A percentile compares a stretch with the other conserved stretches of the same genome.
phyloP scores from a whole-genome alignment of 2,888 invertebrate species.

The Sesia apiformis region DNA sequence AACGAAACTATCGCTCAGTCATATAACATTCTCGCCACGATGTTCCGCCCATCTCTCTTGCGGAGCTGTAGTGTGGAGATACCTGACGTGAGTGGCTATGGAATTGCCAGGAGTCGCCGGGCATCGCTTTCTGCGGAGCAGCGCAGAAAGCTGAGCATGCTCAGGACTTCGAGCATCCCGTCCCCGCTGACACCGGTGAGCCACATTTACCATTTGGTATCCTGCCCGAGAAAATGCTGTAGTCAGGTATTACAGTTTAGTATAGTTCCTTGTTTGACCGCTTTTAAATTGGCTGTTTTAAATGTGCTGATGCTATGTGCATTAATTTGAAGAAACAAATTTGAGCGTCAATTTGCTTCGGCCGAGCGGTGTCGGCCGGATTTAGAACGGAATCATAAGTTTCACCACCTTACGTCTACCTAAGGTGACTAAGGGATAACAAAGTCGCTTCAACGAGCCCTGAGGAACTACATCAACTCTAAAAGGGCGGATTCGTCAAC shows the following conservation, averaged over 20 bases:
- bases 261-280: neutral
- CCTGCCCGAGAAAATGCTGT: constrained; percentile 72
- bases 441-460: too few species aligned
- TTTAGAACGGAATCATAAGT: too few species aligned
- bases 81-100: constrained; percentile 48
- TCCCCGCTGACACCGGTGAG: constrained; percentile 65
- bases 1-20: too few species aligned
- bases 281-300: too few species aligned
- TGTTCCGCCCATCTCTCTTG: constrained; percentile 55
- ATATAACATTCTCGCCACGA: constrained; percentile 8
- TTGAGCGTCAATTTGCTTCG: too few species aligned
- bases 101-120: constrained; percentile 61
- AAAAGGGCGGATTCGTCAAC: too few species aligned
- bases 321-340: too few species aligned
- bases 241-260: constrained; percentile 44
- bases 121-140: constrained; percentile 63
- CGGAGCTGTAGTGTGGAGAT: constrained; percentile 51
- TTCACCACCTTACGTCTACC: too few species aligned
- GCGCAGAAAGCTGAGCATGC: constrained; percentile 54
- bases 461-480: too few species aligned
- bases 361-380: too few species aligned
- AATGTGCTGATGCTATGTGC: too few species aligned
- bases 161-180: constrained; percentile 53
- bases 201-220: constrained; percentile 74
- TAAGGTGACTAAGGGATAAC: too few species aligned